phyloP scores from a whole-genome alignment of 1,140 invertebrate species.

The Coenobita brevimanus region DNA sequence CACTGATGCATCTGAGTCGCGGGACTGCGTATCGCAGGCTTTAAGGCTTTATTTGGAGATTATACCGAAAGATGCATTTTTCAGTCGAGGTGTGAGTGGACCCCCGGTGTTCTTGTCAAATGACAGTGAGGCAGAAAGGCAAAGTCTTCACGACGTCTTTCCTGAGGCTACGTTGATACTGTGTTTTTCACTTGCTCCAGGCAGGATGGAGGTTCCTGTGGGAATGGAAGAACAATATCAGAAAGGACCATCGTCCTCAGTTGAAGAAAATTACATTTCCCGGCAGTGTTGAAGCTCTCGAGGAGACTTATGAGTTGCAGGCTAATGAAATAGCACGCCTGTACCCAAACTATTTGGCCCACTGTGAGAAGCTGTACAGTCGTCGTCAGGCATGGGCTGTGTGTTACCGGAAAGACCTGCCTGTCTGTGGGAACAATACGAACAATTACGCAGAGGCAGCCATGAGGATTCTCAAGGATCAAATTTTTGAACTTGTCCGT shows the following conservation, averaged over 20 bases:
- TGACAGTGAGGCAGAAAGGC: no score
- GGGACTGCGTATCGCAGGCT: conserved; percentile 25
- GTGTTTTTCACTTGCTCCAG: not conserved
- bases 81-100: not conserved
- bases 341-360: conserved; percentile 41
- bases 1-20: conserved; percentile 28
- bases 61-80: conserved; percentile 7
- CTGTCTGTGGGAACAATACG: conserved; percentile 35
- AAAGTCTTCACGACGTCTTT: no score
- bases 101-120: no score
- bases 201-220: conserved; percentile 32
- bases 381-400: conserved; percentile 38
- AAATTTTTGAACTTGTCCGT: conserved; percentile 34
- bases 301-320: conserved; percentile 31
- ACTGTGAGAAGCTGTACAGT: conserved; percentile 17
- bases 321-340: conserved; percentile 32
- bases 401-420: conserved; percentile 20
- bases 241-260: conserved; percentile 35
- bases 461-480: conserved; percentile 40
- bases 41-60: conserved; percentile 10
- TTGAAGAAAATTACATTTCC: conserved; percentile 36
- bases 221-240: conserved; percentile 41
- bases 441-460: conserved; percentile 40
- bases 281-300: conserved; percentile 29
- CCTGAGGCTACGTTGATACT: no score